Evolutionary conservation across 2,888 invertebrate genomes (phyloP), one percentile per base, ranked within the genome.

Genomic region (Acrobasis suavella): DNA sequence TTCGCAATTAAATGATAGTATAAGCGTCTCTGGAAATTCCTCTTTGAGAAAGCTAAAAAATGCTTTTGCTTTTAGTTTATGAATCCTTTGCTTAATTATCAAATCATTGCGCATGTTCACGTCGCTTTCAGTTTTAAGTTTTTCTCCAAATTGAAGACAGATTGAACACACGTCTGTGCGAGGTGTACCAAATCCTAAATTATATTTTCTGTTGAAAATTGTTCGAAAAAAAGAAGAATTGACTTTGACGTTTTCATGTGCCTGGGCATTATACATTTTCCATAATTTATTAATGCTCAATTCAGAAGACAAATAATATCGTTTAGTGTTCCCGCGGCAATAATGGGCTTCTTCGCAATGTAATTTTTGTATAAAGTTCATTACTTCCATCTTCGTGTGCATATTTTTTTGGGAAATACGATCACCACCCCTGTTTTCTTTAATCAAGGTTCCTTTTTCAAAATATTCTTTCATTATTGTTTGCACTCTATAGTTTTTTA

Each of bases 1-100:
- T 61, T 68, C 49, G 37, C 70, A 70, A 17, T 70, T 67, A 62
- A 51, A 70, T 0, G 60, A 65, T 0, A 69, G 16, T 0, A 54
- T 68, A 12, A 46, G 50, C 9, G 62, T 6, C 1, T 32, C 46
- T 10, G 17, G 17, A 3, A 16, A 37, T 56, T 62, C 52, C 51
- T 66, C 64, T 50, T 55, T 60, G 0, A 64, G 12, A 39, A 50
- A 54, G 12, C 62, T 38, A 32, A 66, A 69, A 22, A 22, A 22
- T 3, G 22, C 22, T 22, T 22, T 22, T 22, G 22, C 22, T 22
- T 22, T 22, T 22, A 64, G 42, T 39, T 64, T 66, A 12, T 64
- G 66, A 17, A 66, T 6, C 16, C 64, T 51, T 60, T 60, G 50
- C 0, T 9, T 38, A 5, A 52, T 51, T 12, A 63, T 56, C 8